A percentile compares a stretch with the other conserved stretches of the same genome.
These are phyloP conservation scores for Stictocephala bisonia DNA, from an alignment of 2,888 invertebrate species.

Conservation along the genomic window DNA sequence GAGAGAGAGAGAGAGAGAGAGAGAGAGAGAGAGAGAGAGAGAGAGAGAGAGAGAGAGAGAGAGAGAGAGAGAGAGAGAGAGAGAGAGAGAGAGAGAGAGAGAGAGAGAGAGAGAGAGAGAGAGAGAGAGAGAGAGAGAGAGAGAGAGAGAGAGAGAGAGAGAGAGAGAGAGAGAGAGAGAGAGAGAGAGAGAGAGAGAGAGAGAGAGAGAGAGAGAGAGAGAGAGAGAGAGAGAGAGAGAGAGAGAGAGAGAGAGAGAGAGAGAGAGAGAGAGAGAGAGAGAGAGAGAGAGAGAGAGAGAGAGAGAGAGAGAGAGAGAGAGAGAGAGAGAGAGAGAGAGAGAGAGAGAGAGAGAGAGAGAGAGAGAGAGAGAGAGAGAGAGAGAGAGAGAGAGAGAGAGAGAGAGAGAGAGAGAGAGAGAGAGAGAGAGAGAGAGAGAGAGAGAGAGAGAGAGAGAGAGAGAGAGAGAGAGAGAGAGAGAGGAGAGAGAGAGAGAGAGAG, in stretches of 20 bases:
- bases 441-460: neutral
- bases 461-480: neutral
- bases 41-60: conserved; percentile 35
- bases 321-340: neutral
- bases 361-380: conserved; percentile 43
- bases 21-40: neutral
- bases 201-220: neutral
- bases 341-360: conserved; percentile 4
- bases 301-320: neutral
- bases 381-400: conserved; percentile 62
- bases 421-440: conserved; percentile 61
- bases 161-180: conserved; percentile 1
- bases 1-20: too few relatives aligned
- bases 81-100: neutral
- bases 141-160: conserved; percentile 57
- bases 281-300: conserved; percentile 51
- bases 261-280: conserved; percentile 52
- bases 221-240: conserved; percentile 1
- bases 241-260: neutral
- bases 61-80: neutral
- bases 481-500: neutral
- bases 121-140: conserved; percentile 51
- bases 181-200: neutral
- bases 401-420: conserved; percentile 54
- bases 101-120: neutral